Conservation (phyloP, 2,888 invertebrate species). For the Stenolophus ochropezus region DNA sequence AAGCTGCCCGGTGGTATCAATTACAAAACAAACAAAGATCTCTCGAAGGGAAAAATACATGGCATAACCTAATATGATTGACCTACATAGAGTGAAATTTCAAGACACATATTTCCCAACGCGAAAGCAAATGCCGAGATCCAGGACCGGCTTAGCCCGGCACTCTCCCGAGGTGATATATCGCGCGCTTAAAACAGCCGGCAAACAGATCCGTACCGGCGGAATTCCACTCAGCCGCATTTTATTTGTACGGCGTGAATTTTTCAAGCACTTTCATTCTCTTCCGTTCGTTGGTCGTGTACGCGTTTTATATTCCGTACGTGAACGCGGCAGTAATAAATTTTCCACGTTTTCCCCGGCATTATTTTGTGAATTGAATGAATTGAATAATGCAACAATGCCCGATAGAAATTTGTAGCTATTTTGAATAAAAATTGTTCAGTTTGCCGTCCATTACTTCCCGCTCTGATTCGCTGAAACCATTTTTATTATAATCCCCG, state of each 20-base stretch:
- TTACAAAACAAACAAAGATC: conserved; percentile 1
- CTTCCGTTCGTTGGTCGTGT: conserved; percentile 14
- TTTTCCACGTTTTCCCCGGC: conserved; percentile 46
- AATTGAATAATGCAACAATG: conserved; percentile 49
- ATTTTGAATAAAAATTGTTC: conserved; percentile 40
- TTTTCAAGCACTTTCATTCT: conserved; percentile 51
- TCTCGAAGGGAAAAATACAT: conserved; percentile 10
- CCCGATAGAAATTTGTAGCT: conserved; percentile 38
- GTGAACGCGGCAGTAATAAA: conserved; percentile 37
- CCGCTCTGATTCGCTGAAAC: conserved; percentile 4
- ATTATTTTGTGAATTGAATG: conserved; percentile 51
- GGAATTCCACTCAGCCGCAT: conserved; percentile 38
- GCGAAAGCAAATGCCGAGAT: conserved; percentile 24
- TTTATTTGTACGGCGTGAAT: conserved; percentile 42
- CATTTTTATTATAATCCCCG: background rate
- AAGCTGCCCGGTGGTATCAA: conserved; percentile 5
- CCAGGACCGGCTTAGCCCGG: conserved; percentile 3
- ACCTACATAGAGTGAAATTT: conserved; percentile 24
- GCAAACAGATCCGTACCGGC: conserved; percentile 30
- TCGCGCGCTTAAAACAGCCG: conserved; percentile 19
- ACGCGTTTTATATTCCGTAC: conserved; percentile 32
- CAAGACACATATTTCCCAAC: conserved; percentile 33
- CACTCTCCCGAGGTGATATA: conserved; percentile 20
- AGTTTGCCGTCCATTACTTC: background rate
- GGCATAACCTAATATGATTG: conserved; percentile 33